phyloP scores from a whole-genome alignment of 2,888 invertebrate species.

The Cenopis cana region DNA sequence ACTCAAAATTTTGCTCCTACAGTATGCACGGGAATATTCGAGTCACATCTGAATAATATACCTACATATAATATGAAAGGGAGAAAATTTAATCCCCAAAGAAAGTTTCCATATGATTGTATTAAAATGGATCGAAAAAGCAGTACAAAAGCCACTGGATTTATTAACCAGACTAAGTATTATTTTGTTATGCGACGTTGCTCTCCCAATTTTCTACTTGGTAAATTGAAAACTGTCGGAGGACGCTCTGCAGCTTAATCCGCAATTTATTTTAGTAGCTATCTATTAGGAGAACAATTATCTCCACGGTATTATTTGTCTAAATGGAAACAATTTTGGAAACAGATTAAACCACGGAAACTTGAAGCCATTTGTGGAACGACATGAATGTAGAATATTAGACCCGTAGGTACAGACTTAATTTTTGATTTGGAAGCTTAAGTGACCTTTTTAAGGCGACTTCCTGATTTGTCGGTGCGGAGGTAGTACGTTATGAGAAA shows the following conservation, averaged over 20 bases:
- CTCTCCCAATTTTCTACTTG: slow-evolving; percentile 56
- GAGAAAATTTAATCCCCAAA: no score
- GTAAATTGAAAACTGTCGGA: slow-evolving; percentile 55
- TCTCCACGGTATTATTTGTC: slow-evolving; percentile 38
- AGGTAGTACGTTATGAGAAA: no score
- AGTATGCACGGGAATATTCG: no score
- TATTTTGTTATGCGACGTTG: slow-evolving; percentile 55
- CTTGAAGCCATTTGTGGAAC: slow-evolving; percentile 7
- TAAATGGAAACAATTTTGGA: slow-evolving; percentile 37
- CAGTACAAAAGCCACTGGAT: slow-evolving; percentile 39
- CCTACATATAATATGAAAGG: no score
- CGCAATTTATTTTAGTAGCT: slow-evolving; percentile 52
- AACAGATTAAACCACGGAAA: slow-evolving; percentile 16
- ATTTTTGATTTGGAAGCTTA: neutral
- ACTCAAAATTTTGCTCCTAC: no score
- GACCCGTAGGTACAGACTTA: neutral
- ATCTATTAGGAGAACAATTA: slow-evolving; percentile 41
- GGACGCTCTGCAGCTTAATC: slow-evolving; percentile 53
- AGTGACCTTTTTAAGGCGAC: no score
- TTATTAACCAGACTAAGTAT: slow-evolving; percentile 54
- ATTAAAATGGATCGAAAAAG: neutral
- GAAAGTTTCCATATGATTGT: neutral
- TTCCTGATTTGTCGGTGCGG: no score
- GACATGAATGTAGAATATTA: neutral
- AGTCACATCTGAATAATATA: no score